These are phyloP conservation scores for Lepilemur ruficaudatus DNA, from an alignment of 2,797 vertebrate species.

Conservation along the genomic window DNA sequence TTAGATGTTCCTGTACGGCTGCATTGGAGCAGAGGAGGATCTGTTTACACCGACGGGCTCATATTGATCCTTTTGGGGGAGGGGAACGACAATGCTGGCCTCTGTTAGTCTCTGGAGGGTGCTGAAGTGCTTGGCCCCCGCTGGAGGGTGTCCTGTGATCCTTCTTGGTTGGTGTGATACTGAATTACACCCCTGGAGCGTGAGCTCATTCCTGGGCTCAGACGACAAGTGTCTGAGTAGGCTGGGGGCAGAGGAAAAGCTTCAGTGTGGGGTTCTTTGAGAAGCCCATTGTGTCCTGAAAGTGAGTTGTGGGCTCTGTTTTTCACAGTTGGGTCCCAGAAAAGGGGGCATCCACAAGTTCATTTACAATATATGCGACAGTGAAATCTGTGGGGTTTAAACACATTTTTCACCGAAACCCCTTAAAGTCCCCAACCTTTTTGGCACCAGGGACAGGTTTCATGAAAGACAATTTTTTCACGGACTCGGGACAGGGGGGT, in stretches of 20 bases:
- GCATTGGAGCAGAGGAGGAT: conserved; percentile 51
- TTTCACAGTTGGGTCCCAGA: background rate
- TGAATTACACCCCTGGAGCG: conserved; percentile 59
- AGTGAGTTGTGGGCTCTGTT: background rate
- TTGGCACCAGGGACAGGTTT: too few relatives aligned
- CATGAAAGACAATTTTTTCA: too few relatives aligned
- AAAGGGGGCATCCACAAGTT: background rate
- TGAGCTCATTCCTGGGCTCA: conserved; percentile 60
- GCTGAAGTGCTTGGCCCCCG: background rate
- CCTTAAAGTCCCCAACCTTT: background rate
- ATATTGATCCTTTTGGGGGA: conserved; percentile 36
- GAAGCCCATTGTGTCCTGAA: background rate
- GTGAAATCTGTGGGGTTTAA: background rate
- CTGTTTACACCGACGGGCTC: conserved; percentile 60
- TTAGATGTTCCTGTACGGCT: conserved; percentile 66
- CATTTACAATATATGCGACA: background rate
- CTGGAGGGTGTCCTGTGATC: conserved; percentile 46
- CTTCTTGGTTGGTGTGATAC: conserved; percentile 48
- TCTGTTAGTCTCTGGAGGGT: conserved; percentile 56
- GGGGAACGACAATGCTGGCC: conserved; percentile 60
- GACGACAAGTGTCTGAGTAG: conserved; percentile 40
- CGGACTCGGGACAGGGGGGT: too few relatives aligned
- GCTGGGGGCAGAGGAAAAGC: background rate
- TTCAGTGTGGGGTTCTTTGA: background rate
- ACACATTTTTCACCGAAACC: background rate